Conservation (phyloP, 1,140 invertebrate genomes). For the Grapholita molesta region DNA sequence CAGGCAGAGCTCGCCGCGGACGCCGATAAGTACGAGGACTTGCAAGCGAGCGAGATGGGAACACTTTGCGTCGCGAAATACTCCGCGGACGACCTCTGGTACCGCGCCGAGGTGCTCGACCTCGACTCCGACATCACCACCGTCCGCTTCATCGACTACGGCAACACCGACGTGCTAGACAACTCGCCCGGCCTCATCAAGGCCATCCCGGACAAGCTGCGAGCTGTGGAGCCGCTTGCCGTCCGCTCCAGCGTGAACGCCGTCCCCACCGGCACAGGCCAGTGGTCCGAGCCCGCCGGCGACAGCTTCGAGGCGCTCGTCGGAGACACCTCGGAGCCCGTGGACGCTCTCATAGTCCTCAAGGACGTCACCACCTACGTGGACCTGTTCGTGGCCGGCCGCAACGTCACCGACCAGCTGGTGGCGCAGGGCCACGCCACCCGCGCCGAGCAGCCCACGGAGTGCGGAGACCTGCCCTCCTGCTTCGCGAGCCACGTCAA, state of each 20-base stretch:
- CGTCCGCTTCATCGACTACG: slow-evolving; percentile 90
- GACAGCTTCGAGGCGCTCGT: slow-evolving; percentile 79
- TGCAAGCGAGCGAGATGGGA: slow-evolving; percentile 80
- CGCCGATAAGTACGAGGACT: slow-evolving; percentile 65
- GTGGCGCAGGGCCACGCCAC: slow-evolving; percentile 76
- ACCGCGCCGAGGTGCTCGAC: slow-evolving; percentile 88
- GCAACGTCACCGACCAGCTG: slow-evolving; percentile 81
- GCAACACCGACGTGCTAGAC: slow-evolving; percentile 85
- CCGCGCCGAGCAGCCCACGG: slow-evolving; percentile 64
- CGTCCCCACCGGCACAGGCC: slow-evolving; percentile 79
- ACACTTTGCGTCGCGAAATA: slow-evolving; percentile 86
- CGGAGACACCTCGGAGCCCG: slow-evolving; percentile 55
- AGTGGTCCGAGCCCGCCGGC: slow-evolving; percentile 82
- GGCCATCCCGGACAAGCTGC: slow-evolving; percentile 77
- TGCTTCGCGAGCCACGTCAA: slow-evolving; percentile 84
- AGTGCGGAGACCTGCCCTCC: slow-evolving; percentile 73
- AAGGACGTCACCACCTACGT: slow-evolving; percentile 83
- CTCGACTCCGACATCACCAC: slow-evolving; percentile 83
- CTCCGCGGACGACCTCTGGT: slow-evolving; percentile 87
- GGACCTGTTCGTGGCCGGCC: slow-evolving; percentile 80
- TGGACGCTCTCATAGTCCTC: slow-evolving; percentile 77
- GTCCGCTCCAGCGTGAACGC: slow-evolving; percentile 82
- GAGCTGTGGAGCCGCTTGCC: slow-evolving; percentile 78
- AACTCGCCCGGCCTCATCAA: slow-evolving; percentile 80
- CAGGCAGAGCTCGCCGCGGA: slow-evolving; percentile 81